These are phyloP conservation scores for Drosophila sordidapex DNA, from an alignment of 2,888 invertebrate species.

Conservation along the genomic window DNA sequence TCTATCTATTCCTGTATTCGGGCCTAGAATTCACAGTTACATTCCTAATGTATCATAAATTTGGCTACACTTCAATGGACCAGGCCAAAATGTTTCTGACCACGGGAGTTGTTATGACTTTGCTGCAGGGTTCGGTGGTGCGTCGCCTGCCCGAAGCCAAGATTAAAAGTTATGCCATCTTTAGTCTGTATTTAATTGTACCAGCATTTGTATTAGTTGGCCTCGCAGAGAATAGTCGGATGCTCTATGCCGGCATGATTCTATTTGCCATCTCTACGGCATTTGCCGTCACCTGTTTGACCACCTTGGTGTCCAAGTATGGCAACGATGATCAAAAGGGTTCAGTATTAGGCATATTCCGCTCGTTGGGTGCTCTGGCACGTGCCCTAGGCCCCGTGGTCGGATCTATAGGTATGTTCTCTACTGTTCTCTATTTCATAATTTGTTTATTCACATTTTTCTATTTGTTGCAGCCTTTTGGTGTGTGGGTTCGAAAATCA, in stretches of 20 bases:
- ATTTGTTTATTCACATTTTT: constrained; percentile 12
- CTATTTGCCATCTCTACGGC: constrained; percentile 95
- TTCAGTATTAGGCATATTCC: constrained; percentile 95
- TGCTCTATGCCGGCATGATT: constrained; percentile 93
- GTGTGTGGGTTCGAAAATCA: constrained; percentile 93
- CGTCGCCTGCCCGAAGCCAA: constrained; percentile 90
- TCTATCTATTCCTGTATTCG: constrained; percentile 97
- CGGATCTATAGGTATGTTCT: constrained; percentile 90
- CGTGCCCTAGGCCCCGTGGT: constrained; percentile 95
- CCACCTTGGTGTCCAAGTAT: constrained; percentile 94
- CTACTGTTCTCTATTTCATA: neutral
- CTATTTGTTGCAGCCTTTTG: constrained; percentile 91
- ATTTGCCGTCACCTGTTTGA: constrained; percentile 98
- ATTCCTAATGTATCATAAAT: constrained; percentile 96
- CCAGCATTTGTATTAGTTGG: constrained; percentile 95
- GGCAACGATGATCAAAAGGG: constrained; percentile 94
- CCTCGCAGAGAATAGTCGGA: constrained; percentile 87
- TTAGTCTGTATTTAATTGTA: constrained; percentile 93
- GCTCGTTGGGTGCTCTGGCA: constrained; percentile 97
- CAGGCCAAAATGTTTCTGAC: constrained; percentile 99
- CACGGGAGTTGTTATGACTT: constrained; percentile 95
- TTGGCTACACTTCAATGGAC: constrained; percentile 96
- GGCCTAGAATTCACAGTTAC: constrained; percentile 99
- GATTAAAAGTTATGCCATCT: constrained; percentile 89
- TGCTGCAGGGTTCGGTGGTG: constrained; percentile 95